Conservation (phyloP, 2,888 invertebrate species). For the Herminia tarsipennalis region DNA sequence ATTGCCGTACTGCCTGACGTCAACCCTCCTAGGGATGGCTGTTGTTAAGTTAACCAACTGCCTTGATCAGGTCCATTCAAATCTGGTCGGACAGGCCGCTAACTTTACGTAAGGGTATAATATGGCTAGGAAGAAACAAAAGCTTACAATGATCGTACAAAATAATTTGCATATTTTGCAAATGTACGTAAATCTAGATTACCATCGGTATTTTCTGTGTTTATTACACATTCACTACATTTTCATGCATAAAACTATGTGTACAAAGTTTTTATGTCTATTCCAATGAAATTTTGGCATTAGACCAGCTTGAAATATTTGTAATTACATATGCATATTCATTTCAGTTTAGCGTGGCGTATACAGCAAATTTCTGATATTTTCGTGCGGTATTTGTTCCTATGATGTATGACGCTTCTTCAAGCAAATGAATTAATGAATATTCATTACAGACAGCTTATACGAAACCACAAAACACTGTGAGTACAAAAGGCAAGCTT, state of each 20-base stretch:
- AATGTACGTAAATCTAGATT: conserved; percentile 1
- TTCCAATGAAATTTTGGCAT: conserved; percentile 43
- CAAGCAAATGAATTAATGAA: conserved; percentile 74
- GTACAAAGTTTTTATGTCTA: conserved; percentile 32
- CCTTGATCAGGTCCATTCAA: no score
- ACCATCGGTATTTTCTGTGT: conserved; percentile 17
- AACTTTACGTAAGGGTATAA: no score
- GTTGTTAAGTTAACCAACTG: no score
- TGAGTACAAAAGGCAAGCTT: no score
- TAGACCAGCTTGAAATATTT: conserved; percentile 42
- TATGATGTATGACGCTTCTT: conserved; percentile 75
- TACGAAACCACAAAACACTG: no score
- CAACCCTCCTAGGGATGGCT: no score
- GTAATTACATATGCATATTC: conserved; percentile 55
- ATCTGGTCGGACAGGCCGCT: no score
- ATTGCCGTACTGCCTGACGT: no score
- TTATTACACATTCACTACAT: conserved; percentile 36
- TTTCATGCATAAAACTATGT: conserved; percentile 27
- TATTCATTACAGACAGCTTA: conserved; percentile 70
- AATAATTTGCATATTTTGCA: conserved; percentile 3
- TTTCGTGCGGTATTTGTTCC: conserved; percentile 54
- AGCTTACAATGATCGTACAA: not conserved
- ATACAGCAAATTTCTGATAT: conserved; percentile 52
- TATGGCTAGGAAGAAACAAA: no score
- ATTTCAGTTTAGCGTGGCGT: conserved; percentile 49